Conservation (phyloP, 2,888 invertebrate species). For the Alsophila aescularia region DNA sequence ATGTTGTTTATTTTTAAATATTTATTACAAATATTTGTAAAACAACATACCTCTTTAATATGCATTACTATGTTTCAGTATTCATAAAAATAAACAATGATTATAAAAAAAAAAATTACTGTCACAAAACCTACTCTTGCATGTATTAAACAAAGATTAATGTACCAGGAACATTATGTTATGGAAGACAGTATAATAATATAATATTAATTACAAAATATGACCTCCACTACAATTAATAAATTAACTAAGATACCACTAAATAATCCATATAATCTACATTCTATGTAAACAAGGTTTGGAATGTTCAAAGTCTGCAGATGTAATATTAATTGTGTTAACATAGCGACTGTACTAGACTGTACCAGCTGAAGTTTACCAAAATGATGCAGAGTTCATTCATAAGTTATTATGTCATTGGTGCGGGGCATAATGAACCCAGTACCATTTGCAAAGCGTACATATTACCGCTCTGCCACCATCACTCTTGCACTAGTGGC, state of each 20-base stretch:
- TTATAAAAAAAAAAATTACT: too few species aligned
- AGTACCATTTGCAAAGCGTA: too few species aligned
- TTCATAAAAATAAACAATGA: too few species aligned
- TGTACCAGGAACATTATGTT: not conserved
- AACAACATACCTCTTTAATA: too few species aligned
- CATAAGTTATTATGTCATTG: too few species aligned
- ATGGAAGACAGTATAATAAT: constrained; percentile 16
- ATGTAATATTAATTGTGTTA: not conserved
- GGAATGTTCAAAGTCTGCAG: constrained; percentile 19
- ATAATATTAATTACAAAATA: constrained; percentile 1
- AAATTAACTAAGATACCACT: not conserved
- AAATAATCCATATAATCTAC: constrained; percentile 1
- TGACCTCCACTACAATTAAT: constrained; percentile 5
- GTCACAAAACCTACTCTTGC: not conserved
- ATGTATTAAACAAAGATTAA: not conserved
- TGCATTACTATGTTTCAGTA: too few species aligned
- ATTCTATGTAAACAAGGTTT: constrained; percentile 12
- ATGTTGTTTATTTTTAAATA: constrained; percentile 14
- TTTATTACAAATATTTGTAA: too few species aligned
- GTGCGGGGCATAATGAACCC: too few species aligned
- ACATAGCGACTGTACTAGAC: not conserved
- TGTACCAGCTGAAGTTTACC: not conserved
- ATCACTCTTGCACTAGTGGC: too few species aligned
- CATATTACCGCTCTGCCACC: too few species aligned
- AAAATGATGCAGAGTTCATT: not conserved